Base-by-base conservation (phyloP, 64 coral and sea anemone species). In the Montipora cactus region DNA sequence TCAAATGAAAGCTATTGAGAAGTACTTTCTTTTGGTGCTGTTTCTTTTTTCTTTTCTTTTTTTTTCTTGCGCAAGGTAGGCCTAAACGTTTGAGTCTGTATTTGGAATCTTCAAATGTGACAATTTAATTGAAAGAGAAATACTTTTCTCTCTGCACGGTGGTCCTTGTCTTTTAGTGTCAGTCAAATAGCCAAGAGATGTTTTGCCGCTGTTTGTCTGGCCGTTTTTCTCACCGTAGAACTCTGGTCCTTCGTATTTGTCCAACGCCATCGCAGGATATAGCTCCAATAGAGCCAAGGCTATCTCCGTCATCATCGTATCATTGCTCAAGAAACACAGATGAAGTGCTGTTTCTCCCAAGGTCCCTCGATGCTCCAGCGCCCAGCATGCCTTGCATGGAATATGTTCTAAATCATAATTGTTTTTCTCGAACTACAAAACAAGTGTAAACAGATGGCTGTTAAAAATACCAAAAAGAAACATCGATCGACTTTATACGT, bases 341-440 rank as follows among this genome's bases (percentile, higher is more conserved):
- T 97, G 95, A 5, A 97, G 84, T n/a, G 90, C 87, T 59, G 95
- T 92, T 70, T 97, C 95, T 7, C 92, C 92, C 13, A 97, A 81
- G 47, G 89, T 79, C 46, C 92, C 92, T 1, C 95, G 92, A 47
- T 88, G 89, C 5, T 91, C 76, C 0, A 97, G 89, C 2, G 89
- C 88, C 95, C 92, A 97, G 92, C 95, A 97, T 15, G 95, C 95
- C 44, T 80, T 91, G 16, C n/a, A 45, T 44, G 90, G 88, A 5
- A 89, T 73, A 19, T 91, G 81, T 9, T 91, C 67, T 2, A 62
- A 67, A 12, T 67, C 75, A 4, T 91, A 73, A 12, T 92, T 61
- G 13, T 79, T 89, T 47, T 90, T 75, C 20, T 78, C 67, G 45
- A 68, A 69, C 87, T 90, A n/a, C 7, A 71, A 50, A 72, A 44